These are phyloP conservation scores for Euzophera pinguis DNA, from an alignment of 2,888 invertebrate species.

Conservation along the genomic window DNA sequence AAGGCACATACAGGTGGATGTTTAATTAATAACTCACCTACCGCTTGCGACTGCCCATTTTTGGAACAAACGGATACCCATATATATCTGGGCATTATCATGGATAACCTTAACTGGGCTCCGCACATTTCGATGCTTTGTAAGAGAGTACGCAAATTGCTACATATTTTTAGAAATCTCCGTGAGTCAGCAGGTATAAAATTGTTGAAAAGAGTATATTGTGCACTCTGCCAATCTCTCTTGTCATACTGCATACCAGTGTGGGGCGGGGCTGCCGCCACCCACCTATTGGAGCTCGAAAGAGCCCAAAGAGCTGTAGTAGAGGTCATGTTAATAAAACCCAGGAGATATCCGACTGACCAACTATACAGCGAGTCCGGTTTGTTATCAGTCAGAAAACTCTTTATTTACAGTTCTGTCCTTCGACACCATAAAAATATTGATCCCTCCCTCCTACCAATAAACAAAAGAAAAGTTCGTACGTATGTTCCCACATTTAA, in stretches of 20 bases:
- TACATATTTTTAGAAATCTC: neutral
- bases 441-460: neutral
- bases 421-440: neutral
- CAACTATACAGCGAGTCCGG: neutral
- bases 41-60: neutral
- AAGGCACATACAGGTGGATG: neutral
- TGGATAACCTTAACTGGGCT: neutral
- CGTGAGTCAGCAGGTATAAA: neutral
- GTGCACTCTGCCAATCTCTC: neutral
- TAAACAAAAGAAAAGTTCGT: neutral
- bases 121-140: neutral
- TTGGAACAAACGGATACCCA: neutral
- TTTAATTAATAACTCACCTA: neutral
- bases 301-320: conserved; percentile 9
- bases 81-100: neutral
- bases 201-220: neutral
- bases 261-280: conserved; percentile 3
- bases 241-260: neutral
- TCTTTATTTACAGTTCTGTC: neutral
- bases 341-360: neutral
- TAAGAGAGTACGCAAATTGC: neutral
- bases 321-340: neutral
- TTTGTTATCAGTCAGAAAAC: neutral
- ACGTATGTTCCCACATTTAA: neutral
- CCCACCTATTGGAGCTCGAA: neutral